Evolutionary conservation across 2,888 invertebrate genomes (phyloP), one percentile per base, ranked within the genome.

Genomic region (Matsumyia berberina): DNA sequence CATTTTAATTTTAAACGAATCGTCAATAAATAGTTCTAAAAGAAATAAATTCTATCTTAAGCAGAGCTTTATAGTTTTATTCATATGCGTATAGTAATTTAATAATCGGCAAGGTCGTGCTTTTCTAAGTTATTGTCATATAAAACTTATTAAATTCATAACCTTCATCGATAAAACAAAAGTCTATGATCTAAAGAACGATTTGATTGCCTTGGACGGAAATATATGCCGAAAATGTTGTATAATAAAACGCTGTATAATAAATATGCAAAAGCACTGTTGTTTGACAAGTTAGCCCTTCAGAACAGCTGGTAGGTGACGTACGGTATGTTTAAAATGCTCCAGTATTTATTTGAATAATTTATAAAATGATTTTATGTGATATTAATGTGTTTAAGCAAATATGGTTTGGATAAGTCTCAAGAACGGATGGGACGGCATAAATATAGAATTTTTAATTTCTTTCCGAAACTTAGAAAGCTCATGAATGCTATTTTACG

Each of bases 271-370:
- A 55, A 64, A 55, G 1, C 29, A 44, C 15, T 42, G 15, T 44
- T 29, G 42, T 62, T 62, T 35, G 19, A 55, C 53, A 17, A 55
- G 55, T 64, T 55, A 29, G 53, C 53, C 53, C 42, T 64, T 44
- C 55, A 55, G 64, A 74, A 44, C 15, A 17, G 33, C 42, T 44
- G 42, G 53, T 37, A 8, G 7, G 1, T 35, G 31, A 31, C 17
- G 12, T 58, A 15, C 1, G 17, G 39, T 24, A 24, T 24, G 11
- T 58, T 35, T 70, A 24, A 58, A 37, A 37, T 19, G 49, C 9
- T 69, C 46, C n/a, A n/a, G 11, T 49, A 49, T 58, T 49, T 58
- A 6, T 49, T 35, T 49, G 70, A 70, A 70, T 58, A 46, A 70
- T 70, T 58, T 31, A 46, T 70, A 35, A n/a, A 69, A 58, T 19